Evolutionary conservation across 2,113 vertebrate genomes (phyloP).

Genomic region (Stercorarius parasiticus): DNA sequence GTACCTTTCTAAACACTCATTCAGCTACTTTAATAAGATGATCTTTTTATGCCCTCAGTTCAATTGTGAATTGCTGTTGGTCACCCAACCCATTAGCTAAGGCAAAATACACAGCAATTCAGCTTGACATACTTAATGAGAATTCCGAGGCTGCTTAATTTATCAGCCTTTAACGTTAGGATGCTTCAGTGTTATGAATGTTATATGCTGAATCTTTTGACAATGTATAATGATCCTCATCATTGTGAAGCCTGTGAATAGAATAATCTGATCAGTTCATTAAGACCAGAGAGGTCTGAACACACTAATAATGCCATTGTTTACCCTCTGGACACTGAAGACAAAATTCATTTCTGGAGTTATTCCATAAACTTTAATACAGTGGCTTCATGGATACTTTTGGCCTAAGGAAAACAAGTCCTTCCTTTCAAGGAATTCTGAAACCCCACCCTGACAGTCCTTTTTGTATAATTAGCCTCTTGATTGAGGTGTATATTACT

Average conservation of each 20-base stretch:
- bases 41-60: not conserved
- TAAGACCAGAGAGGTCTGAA: slow-evolving; percentile 9
- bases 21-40: not conserved
- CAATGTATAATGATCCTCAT: slow-evolving; percentile 49
- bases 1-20: not conserved
- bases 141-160: slow-evolving; percentile 39
- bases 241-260: slow-evolving; percentile 27
- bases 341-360: not conserved
- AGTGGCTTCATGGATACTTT: not conserved
- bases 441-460: not conserved
- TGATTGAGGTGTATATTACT: not conserved
- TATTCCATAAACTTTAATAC: not conserved
- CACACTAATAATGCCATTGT: slow-evolving; percentile 26
- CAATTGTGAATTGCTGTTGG: slow-evolving; percentile 23
- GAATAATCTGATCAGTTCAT: slow-evolving; percentile 51
- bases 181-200: slow-evolving; percentile 23
- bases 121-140: slow-evolving; percentile 50
- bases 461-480: not conserved
- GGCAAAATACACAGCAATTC: slow-evolving; percentile 37
- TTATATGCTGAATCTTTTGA: slow-evolving; percentile 46
- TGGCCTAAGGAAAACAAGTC: not conserved
- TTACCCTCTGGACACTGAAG: not conserved
- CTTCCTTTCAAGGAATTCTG: not conserved
- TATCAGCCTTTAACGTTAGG: slow-evolving; percentile 31
- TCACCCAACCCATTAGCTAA: slow-evolving; percentile 27